Base-by-base conservation (phyloP, 1,140 invertebrate genomes). In the Drosophila parabipectinata region DNA sequence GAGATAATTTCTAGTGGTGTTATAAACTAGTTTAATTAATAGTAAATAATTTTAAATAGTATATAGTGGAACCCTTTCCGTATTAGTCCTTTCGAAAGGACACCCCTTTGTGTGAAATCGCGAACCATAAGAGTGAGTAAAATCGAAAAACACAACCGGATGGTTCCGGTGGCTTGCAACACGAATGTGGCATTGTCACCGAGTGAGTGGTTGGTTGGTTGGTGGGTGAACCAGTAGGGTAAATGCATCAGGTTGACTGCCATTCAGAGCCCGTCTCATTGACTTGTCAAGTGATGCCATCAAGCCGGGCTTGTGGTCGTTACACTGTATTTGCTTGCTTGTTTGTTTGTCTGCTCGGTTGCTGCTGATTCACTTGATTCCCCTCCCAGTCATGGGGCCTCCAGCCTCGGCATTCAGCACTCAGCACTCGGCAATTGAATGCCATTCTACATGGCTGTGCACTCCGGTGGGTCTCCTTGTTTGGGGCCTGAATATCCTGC, bases 221-320 rank as follows among this genome's bases (percentile, higher is more conserved):
- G 44, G 62, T 8, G 41, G 34, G 24, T 52, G 59, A 26, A 63
- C 12, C 44, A 18, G 45, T 39, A 26, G 45, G 34, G 15, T 28
- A 32, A 21, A 30, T 28, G 30, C 28, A 48, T 37, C 64, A 55
- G 55, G 30, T 48, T 71, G 69, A 54, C 51, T 72, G 51, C 32
- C 50, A 59, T 39, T 73, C 64, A 26, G 52, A 12, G 45, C 39
- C 53, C 69, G 69, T 73, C 58, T 56, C 71, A 73, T 73, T 73
- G 71, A 73, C 71, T 73, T 73, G 71, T 73, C 71, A 73, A 62
- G 71, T 62, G 58, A 71, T 71, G 63, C 67, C 69, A 71, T 71
- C 67, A 69, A 69, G 67, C 28, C 51, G 32, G 66, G 66, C 63
- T 69, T 69, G 66, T 72, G 50, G 69, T 63, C 69, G 71, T 73